Evolutionary conservation across 2,113 vertebrate species (phyloP).

Genomic region (Lepus americanus): DNA sequence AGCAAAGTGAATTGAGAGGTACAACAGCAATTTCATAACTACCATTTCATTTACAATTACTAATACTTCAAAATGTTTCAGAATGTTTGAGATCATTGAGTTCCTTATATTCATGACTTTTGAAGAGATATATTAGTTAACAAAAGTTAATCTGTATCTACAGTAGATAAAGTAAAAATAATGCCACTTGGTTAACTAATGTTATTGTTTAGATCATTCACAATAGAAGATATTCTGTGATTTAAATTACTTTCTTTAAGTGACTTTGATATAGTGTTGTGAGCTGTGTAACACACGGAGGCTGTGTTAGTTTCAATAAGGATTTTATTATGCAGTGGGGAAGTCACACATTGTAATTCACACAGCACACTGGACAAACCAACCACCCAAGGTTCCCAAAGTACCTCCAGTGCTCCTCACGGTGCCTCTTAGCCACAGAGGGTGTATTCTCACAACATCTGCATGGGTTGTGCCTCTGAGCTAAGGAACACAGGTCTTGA

Average conservation of each 20-base stretch:
- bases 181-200: background rate
- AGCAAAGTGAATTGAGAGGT: background rate
- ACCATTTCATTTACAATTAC: background rate
- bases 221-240: background rate
- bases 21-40: background rate
- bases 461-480: too few relatives aligned
- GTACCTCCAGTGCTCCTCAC: too few relatives aligned
- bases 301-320: too few relatives aligned
- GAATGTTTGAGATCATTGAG: background rate
- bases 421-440: too few relatives aligned
- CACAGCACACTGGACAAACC: too few relatives aligned
- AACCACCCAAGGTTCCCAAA: too few relatives aligned
- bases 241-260: constrained; percentile 11
- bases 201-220: background rate
- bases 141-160: background rate
- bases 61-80: background rate
- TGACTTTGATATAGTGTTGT: background rate
- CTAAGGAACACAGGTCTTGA: too few relatives aligned
- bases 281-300: too few relatives aligned
- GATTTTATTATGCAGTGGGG: too few relatives aligned
- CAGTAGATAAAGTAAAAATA: constrained; percentile 23
- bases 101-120: background rate
- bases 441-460: too few relatives aligned
- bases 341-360: too few relatives aligned
- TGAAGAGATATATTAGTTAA: background rate